Base-by-base conservation (phyloP, 2,888 invertebrate species). In the Spisula solida region DNA sequence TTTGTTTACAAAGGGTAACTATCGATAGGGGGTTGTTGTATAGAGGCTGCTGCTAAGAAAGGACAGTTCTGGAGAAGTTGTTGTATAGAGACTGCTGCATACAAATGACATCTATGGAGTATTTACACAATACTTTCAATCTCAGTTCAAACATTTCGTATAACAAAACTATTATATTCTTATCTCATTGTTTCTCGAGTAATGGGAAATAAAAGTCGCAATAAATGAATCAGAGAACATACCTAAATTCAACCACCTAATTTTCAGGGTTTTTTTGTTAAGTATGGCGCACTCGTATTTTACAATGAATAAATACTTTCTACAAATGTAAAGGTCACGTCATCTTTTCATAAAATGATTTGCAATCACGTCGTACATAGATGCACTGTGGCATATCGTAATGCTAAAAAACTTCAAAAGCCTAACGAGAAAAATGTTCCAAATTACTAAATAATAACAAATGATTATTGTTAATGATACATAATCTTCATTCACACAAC, bases 141-240 rank as follows among this genome's bases (percentile, higher is more conserved):
- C n/a, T n/a, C 41, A 41, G 41, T 41, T 41, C 41, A 41, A 41
- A 5, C 4, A 5, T 41, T 41, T 41, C 2, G 4, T 41, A 41
- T 41, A 2, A 8, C 41, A 5, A 41, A 2, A 41, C n/a, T 60
- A 31, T 12, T 75, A 31, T 75, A 2, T 18, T 16, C 16, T 34
- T 34, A 10, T 31, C 75, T 14, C 75, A 34, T 10, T 75, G 75
- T 34, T 75, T 18, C 75, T 18, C 5, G 34, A 31, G 31, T 75
- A 75, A 75, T 75, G 75, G 31, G 75, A 29, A 5, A 75, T 75
- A 75, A 75, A 75, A 31, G 75, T 31, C 75, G 31, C 18, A 31
- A 75, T 75, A 75, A 75, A 75, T 18, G 8, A 29, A 14, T 75
- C 75, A 75, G 60, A 31, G 16, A 75, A 75, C 29, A 29, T 34